Base-by-base conservation (phyloP, 2,113 vertebrate species). In the Carassius auratus region DNA sequence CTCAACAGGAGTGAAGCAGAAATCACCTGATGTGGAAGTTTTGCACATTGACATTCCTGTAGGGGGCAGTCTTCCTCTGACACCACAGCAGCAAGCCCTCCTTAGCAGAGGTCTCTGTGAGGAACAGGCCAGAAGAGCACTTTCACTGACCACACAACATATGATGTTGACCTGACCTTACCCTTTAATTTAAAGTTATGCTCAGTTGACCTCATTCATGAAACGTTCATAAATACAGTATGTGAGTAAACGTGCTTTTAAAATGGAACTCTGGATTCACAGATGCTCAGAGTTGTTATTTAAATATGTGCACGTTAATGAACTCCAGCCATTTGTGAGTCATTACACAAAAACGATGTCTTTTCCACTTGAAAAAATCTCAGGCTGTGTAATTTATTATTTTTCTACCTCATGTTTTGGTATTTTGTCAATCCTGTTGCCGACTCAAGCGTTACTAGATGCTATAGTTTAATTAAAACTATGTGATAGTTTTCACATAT, bases 51-150 rank as follows among this genome's bases (percentile, higher is more conserved):
- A 97, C 96, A 0, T 97, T 98, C 89, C 96, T 96, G 91, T 97
- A 97, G 2, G 97, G 97, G 8, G 97, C 97, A 1, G 97, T 97
- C 93, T 98, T 97, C 89, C 96, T 95, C 93, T 98, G 97, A 91
- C 97, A 98, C 96, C 96, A 97, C 36, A 38, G 92, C 86, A 97
- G 93, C 91, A 98, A 90, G 82, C 97, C 97, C 91, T 97, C 97
- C 92, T 97, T 97, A 81, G 97, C 97, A 8, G 96, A 97, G 50
- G 97, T 98, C 92, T 98, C 97, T 97, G 90, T 48, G 76, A 62
- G 57, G 10, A 42, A 42, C 10, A 79, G 57, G 19, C 61, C 33
- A 33, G 75, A 19, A 8, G 76, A 59, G 14, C n/a, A 26, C 2
- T 23, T 75, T 50, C 21, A 50, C 73, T 50, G 13, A 7, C n/a